A percentile compares a stretch with the other conserved stretches of the same genome.
These are phyloP conservation scores for Darwinula stevensoni DNA, from an alignment of 2,888 invertebrate species.

Conservation along the genomic window DNA sequence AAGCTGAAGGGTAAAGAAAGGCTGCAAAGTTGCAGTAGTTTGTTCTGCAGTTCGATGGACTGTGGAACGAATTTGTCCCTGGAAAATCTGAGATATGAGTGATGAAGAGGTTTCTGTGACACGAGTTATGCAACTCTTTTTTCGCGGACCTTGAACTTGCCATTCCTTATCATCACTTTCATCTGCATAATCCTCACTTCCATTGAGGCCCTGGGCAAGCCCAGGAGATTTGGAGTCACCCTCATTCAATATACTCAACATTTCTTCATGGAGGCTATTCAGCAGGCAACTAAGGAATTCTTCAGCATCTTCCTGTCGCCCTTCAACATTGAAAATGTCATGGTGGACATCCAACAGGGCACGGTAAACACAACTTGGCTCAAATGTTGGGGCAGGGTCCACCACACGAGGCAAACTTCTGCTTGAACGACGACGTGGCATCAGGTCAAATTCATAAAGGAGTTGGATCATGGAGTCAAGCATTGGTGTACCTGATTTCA, in stretches of 20 bases:
- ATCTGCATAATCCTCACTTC: slow-evolving; percentile 6
- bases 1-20: slow-evolving; percentile 77
- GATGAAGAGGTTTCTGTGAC: slow-evolving; percentile 51
- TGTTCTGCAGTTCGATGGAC: slow-evolving; percentile 33
- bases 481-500: neutral
- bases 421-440: slow-evolving; percentile 12
- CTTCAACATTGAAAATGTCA: slow-evolving; percentile 37
- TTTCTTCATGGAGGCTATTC: slow-evolving; percentile 84
- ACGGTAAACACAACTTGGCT: slow-evolving; percentile 58
- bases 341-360: slow-evolving; percentile 43
- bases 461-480: slow-evolving; percentile 31
- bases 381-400: slow-evolving; percentile 40
- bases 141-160: slow-evolving; percentile 42
- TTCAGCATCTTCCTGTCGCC: slow-evolving; percentile 86
- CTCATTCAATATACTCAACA: slow-evolving; percentile 20
- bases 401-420: slow-evolving; percentile 12
- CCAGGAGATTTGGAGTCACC: neutral
- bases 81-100: slow-evolving; percentile 72
- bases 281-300: slow-evolving; percentile 77
- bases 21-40: slow-evolving; percentile 70
- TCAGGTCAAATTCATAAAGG: slow-evolving; percentile 34
- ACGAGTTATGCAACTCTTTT: slow-evolving; percentile 60
- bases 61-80: slow-evolving; percentile 61
- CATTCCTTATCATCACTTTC: slow-evolving; percentile 11
- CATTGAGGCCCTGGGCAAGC: neutral